A percentile compares a stretch with the other conserved stretches of the same genome.
Evolutionary conservation across 2,888 invertebrate genomes (phyloP).

Genomic region (Rhagonycha lutea): DNA sequence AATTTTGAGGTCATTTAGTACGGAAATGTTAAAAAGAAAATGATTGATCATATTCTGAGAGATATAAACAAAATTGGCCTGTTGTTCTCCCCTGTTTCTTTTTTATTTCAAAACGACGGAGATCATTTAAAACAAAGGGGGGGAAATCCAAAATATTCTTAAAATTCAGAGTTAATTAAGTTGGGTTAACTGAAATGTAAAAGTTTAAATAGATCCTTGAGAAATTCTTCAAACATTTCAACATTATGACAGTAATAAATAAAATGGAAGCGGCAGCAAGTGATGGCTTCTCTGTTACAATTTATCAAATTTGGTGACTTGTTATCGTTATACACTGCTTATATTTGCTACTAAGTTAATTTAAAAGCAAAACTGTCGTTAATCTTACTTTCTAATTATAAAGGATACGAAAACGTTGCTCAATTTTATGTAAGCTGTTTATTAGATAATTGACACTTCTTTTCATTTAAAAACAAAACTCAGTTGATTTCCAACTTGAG

Average conservation of each 20-base stretch:
- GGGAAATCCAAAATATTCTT: background rate
- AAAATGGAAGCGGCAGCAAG: background rate
- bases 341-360: conserved; percentile 4
- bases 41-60: no score
- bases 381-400: conserved; percentile 10
- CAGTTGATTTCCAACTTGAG: background rate
- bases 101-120: no score
- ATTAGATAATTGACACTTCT: conserved; percentile 9
- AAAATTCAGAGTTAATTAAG: background rate
- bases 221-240: background rate
- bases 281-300: background rate
- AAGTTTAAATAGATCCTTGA: background rate
- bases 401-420: conserved; percentile 10
- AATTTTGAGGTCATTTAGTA: no score
- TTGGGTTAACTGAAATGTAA: background rate
- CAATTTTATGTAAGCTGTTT: conserved; percentile 8
- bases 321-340: background rate
- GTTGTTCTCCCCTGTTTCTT: no score
- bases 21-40: no score
- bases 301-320: background rate
- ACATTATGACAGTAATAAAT: background rate
- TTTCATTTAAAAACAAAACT: background rate
- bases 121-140: no score
- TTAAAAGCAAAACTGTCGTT: conserved; percentile 6
- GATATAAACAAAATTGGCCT: no score